Evolutionary conservation across 2,797 vertebrate genomes (phyloP).

Genomic region (Hydrophis major): DNA sequence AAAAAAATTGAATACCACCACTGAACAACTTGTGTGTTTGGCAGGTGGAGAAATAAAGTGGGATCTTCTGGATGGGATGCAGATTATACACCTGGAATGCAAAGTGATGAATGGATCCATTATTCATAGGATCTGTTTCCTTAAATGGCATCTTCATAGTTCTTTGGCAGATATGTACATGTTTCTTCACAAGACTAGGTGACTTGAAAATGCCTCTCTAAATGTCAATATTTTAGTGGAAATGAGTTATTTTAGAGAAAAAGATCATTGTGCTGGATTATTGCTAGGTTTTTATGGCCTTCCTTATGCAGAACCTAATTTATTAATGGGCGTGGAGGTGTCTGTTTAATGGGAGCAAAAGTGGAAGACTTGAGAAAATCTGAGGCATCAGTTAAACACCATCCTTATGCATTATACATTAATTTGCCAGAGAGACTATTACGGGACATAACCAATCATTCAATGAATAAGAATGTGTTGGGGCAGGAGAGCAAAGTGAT

Average conservation of each 20-base stretch:
- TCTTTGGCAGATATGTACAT: neutral
- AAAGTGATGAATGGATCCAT: neutral
- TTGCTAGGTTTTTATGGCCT: conserved; percentile 31
- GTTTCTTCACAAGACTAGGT: neutral
- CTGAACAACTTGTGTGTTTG: neutral
- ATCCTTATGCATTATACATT: conserved; percentile 51
- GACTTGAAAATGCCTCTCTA: neutral
- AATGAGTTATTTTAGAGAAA: conserved; percentile 3
- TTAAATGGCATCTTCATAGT: neutral
- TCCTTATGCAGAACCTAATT: conserved; percentile 37
- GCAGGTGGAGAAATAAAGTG: neutral
- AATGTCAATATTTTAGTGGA: neutral
- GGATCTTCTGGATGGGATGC: neutral
- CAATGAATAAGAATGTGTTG: conserved; percentile 42
- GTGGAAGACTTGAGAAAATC: conserved; percentile 42
- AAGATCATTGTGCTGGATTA: conserved; percentile 23
- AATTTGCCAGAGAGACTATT: conserved; percentile 56
- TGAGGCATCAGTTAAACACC: conserved; percentile 40
- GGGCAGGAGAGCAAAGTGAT: conserved; percentile 42
- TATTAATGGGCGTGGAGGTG: conserved; percentile 42
- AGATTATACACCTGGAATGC: neutral
- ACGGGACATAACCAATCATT: conserved; percentile 48
- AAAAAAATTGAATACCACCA: no score
- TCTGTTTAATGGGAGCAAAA: conserved; percentile 44
- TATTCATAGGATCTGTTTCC: neutral